Conservation (phyloP, 2,888 invertebrate genomes). For the Philonicus albiceps region DNA sequence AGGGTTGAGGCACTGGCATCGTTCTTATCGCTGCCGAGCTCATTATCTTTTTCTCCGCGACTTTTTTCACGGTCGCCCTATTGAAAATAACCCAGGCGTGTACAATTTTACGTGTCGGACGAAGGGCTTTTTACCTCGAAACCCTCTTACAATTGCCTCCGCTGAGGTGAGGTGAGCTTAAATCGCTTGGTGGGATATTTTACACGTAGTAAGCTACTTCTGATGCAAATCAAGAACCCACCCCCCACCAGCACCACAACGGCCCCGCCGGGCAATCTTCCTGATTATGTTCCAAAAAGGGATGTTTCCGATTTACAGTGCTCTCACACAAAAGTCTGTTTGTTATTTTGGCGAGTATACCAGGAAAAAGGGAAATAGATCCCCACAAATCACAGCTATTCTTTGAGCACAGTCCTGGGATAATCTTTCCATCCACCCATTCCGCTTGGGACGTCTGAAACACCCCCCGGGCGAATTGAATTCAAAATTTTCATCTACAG, state of each 20-base stretch:
- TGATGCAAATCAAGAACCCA: slow-evolving; percentile 21
- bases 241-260: background rate
- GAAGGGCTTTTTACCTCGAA: background rate
- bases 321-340: slow-evolving; percentile 16
- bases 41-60: background rate
- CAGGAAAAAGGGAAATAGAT: slow-evolving; percentile 16
- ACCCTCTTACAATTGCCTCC: background rate
- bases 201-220: slow-evolving; percentile 21
- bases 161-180: background rate
- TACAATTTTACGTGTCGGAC: background rate
- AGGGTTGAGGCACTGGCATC: background rate
- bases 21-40: background rate
- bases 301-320: slow-evolving; percentile 34
- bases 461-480: background rate
- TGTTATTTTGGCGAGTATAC: slow-evolving; percentile 2
- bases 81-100: background rate
- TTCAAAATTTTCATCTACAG: background rate
- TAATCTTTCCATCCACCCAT: slow-evolving; percentile 3
- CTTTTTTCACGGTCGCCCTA: background rate
- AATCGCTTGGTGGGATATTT: slow-evolving; percentile 11
- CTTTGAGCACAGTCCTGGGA: background rate
- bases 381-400: slow-evolving; percentile 25
- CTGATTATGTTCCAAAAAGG: slow-evolving; percentile 27
- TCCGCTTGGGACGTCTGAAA: background rate
- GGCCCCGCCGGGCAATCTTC: background rate